Base-by-base conservation (phyloP, 1,140 invertebrate species). In the Tetraneura akinire region DNA sequence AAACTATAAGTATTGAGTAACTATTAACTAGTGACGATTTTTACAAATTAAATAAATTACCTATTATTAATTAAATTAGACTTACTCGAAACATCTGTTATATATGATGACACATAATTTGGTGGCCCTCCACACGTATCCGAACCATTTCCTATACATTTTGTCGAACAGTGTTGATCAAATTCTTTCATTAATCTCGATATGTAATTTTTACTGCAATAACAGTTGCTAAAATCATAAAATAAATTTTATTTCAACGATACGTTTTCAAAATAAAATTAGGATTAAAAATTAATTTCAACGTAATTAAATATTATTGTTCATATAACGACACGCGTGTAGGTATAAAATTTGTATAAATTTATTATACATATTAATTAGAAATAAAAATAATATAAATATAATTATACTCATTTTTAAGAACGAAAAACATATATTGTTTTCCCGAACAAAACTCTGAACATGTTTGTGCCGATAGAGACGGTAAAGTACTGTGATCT, bases 171-270 rank as follows among this genome's bases (percentile, higher is more conserved):
- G 1, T 47, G 55, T 3, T 47, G 37, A 47, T 78, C 74, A 18
- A 45, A 60, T 60, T 78, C 32, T 60, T 45, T 47, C 74, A 78
- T 78, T 18, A 78, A 18, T 47, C 37, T 62, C 16, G 74, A 78
- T 60, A 78, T 29, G 1, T 78, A 78, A 62, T 57, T 26, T 62
- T 78, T 78, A 21, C 74, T 78, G 47, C 74, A 78, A 32, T 78
- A 16, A 29, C 74, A 78, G 2, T 32, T 57, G 3, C 73, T 76
- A 45, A 21, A 76, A 37, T 45, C 57, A 57, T 29, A 11, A 73
- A n/a, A 73, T n/a, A 8, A 51, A 42, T 16, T 49, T 62, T 29
- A 29, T 14, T 9, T 13, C 13, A 9, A 18, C n/a, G n/a, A n/a
- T n/a, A n/a, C n/a, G n/a, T n/a, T n/a, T n/a, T n/a, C n/a, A n/a